Base-by-base conservation (phyloP, 2,888 invertebrate genomes). In the Seira musarum region DNA sequence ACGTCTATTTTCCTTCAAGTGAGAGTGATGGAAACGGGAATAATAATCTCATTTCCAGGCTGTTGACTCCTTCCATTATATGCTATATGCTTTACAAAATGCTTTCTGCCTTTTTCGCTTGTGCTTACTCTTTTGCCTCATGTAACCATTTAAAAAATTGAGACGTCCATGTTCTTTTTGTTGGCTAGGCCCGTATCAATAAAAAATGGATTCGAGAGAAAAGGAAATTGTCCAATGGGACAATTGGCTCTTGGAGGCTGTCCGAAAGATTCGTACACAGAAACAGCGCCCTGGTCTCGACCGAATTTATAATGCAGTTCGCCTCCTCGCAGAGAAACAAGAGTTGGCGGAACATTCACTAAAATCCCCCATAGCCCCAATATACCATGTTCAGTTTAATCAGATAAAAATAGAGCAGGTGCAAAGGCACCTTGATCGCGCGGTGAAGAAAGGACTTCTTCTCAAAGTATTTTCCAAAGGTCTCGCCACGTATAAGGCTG, bases 221-320 rank as follows among this genome's bases (percentile, higher is more conserved):
- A 86, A 86, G 63, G 86, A 85, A 80, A 60, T 74, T 25, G 75
- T 81, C 61, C 85, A 85, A 61, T 86, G 85, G 85, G 86, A 86
- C 78, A 76, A 78, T 40, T 86, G 86, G 86, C 78, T 86, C 22
- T 73, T 85, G 17, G 84, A 84, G 74, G 85, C 86, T 13, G 86
- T 86, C 10, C 79, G 82, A 17, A 86, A 86, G 61, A 85, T 86
- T 64, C 84, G 86, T 24, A 78, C 81, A 22, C 86, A 86, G 68
- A 86, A 86, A 72, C 86, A 86, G 73, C 82, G 86, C 40, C 86
- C 86, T 10, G 83, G 83, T 13, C 69, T 85, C 30, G 86, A 86
- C 75, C 67, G 86, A 22, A 86, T 86, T 30, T 86, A 85, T 71
- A 86, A 85, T 69, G 85, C 85, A 15, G 86, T 86, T 25, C 83